Percentiles rank a stretch among this genome's conserved stretches.
phyloP scores from a whole-genome alignment of 2,797 vertebrate genomes.

The Enteromius fasciolatus region DNA sequence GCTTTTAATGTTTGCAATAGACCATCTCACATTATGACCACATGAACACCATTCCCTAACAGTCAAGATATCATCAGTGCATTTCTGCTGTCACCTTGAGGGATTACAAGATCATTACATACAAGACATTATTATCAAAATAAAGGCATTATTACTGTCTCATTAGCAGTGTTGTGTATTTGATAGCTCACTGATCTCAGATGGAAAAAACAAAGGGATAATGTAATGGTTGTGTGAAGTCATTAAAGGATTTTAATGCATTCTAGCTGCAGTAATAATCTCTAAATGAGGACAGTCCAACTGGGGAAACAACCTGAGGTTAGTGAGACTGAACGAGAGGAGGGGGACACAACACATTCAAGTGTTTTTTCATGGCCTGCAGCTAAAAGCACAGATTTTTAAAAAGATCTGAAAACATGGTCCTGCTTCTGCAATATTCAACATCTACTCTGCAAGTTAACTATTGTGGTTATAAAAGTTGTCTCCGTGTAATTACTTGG shows the following conservation, averaged over 20 bases:
- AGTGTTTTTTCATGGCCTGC: neutral
- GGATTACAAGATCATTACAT: constrained; percentile 27
- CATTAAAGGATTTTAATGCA: constrained; percentile 29
- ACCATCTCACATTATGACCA: neutral
- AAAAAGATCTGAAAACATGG: neutral
- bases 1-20: neutral
- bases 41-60: neutral
- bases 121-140: constrained; percentile 12
- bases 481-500: neutral
- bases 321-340: constrained; percentile 13
- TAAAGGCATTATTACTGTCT: constrained; percentile 1
- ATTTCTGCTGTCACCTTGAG: constrained; percentile 9
- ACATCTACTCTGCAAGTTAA: neutral
- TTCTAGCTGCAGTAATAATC: constrained; percentile 35
- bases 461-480: neutral
- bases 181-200: constrained; percentile 7
- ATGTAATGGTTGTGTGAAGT: constrained; percentile 2
- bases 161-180: constrained; percentile 12
- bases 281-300: constrained; percentile 38
- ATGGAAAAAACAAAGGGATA: constrained; percentile 18
- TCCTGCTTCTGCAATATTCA: neutral
- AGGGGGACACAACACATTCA: constrained; percentile 2
- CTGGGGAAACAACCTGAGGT: constrained; percentile 43
- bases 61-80: neutral
- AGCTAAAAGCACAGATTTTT: constrained; percentile 5